Base-by-base conservation (phyloP, 2,888 invertebrate species). In the Barypeithes pellucidus region DNA sequence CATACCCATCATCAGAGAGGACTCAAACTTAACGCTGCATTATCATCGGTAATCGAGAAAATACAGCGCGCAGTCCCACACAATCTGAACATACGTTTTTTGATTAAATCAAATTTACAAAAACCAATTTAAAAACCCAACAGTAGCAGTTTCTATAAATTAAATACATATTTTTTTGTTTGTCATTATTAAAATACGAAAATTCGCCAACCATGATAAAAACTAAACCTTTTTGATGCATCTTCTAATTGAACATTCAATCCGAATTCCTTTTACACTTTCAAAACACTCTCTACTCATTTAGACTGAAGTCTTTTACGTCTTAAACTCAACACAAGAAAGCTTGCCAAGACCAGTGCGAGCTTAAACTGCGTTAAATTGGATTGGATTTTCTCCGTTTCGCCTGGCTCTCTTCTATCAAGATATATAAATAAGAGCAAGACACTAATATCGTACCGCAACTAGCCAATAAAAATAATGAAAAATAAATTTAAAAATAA, bases 311-410 rank as follows among this genome's bases (percentile, higher is more conserved):
- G 54, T 24, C 39, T 52, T 66, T 66, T 54, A 54, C 33, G 54
- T 54, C 54, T 66, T 66, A 66, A 66, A 66, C 66, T 66, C 66
- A 54, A 66, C 66, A 66, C 41, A 57, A 36, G 45, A 50, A 68
- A 68, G 67, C 60, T 60, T 60, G 67, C 67, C 67, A 68, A 47
- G 67, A 68, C 67, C 50, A 60, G 67, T 68, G 36, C 67, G 47
- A 61, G 60, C 67, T 60, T 68, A 69, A 69, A 69, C 69, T 69
- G 62, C 69, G 62, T 69, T 69, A 69, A 69, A 69, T 62, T 69
- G 69, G 62, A 69, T 69, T 69, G 62, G 69, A 69, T 69, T 69
- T 69, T 62, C 69, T 69, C 60, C 69, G 62, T 69, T 41, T 39
- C 39, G 47, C 60, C 67, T 16, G 45, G 59, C 11, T 57, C 60